Evolutionary conservation across 1,140 invertebrate genomes (phyloP).

Genomic region (Diachasma alloeum): DNA sequence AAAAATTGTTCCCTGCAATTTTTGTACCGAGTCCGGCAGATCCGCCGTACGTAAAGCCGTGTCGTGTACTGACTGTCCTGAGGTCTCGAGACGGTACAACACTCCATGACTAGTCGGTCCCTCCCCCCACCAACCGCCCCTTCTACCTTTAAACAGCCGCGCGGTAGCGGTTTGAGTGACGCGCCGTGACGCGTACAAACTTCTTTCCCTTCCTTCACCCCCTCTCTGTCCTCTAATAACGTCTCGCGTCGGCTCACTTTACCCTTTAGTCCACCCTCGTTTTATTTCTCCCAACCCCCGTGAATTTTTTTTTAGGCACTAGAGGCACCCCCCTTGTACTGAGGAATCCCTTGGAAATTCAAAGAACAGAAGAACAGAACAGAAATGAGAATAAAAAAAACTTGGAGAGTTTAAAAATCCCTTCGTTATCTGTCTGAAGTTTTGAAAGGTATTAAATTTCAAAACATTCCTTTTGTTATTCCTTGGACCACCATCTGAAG

Average conservation of each 20-base stretch:
- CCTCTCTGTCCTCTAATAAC: neutral
- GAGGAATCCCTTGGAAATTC: conserved; percentile 1
- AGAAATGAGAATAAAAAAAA: neutral
- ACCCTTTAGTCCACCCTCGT: conserved; percentile 13
- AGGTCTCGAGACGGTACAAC: conserved; percentile 4
- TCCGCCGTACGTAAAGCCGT: conserved; percentile 63
- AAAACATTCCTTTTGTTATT: neutral
- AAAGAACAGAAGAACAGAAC: neutral
- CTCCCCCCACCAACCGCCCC: conserved; percentile 39
- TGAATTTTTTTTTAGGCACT: neutral
- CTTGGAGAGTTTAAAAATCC: neutral
- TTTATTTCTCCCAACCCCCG: conserved; percentile 16
- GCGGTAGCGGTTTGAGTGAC: conserved; percentile 51
- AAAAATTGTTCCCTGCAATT: neutral
- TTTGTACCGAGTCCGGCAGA: conserved; percentile 50
- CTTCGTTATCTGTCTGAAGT: neutral
- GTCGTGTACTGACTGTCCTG: conserved; percentile 65
- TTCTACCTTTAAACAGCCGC: conserved; percentile 6
- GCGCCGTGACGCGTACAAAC: conserved; percentile 57
- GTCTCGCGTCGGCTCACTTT: conserved; percentile 25
- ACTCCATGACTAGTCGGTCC: conserved; percentile 27
- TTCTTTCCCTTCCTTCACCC: conserved; percentile 25
- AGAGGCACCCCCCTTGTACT: conserved; percentile 20
- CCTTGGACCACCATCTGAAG: no score
- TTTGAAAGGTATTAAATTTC: neutral